phyloP scores from a whole-genome alignment of 2,888 invertebrate species.

The Parnassius smintheus region DNA sequence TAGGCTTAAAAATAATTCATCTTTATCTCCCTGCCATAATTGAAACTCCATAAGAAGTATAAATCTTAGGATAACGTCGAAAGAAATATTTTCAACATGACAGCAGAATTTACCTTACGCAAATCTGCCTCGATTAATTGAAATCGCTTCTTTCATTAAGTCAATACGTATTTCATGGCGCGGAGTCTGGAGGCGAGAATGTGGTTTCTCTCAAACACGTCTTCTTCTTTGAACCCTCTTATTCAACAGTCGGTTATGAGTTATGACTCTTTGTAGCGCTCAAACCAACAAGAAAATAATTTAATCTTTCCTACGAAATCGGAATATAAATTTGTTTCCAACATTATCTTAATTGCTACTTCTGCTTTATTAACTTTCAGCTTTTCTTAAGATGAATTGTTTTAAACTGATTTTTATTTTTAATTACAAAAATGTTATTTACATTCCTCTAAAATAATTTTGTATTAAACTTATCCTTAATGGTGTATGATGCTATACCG shows the following conservation, averaged over 20 bases:
- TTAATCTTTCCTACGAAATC: conserved; percentile 67
- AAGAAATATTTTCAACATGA: conserved; percentile 52
- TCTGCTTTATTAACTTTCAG: conserved; percentile 41
- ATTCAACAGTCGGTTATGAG: conserved; percentile 47
- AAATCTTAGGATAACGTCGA: conserved; percentile 34
- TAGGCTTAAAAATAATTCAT: no score
- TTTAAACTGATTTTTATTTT: conserved; percentile 10
- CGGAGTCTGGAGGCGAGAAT: conserved; percentile 51
- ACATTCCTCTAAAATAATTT: no score
- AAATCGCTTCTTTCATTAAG: conserved; percentile 76
- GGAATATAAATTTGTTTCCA: conserved; percentile 71
- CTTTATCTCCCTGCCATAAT: neutral
- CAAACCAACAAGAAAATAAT: conserved; percentile 69
- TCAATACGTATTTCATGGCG: conserved; percentile 69
- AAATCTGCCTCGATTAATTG: conserved; percentile 75
- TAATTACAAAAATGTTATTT: neutral
- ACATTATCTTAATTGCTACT: conserved; percentile 67
- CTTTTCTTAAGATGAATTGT: conserved; percentile 15
- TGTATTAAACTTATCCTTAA: no score
- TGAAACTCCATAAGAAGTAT: neutral
- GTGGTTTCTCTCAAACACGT: conserved; percentile 56
- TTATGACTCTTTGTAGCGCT: conserved; percentile 43
- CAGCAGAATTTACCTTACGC: conserved; percentile 67
- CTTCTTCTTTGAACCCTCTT: conserved; percentile 56
- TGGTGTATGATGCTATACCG: neutral